These are phyloP conservation scores for Frankliniella intonsa DNA, from an alignment of 2,888 invertebrate genomes.

Conservation along the genomic window DNA sequence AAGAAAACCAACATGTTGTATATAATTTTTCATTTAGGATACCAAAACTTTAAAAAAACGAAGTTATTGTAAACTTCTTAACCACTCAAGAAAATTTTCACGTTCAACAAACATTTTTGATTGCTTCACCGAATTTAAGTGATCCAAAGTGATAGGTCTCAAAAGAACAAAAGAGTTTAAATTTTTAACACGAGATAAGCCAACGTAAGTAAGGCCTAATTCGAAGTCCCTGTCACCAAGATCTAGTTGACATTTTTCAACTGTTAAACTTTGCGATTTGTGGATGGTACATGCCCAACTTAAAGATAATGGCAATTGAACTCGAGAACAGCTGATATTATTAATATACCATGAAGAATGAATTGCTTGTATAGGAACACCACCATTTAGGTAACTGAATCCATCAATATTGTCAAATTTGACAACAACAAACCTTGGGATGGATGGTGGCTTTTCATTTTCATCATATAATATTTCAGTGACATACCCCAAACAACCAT, in stretches of 20 bases:
- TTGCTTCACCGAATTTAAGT: not conserved
- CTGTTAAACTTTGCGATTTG: too few relatives aligned
- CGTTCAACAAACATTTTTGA: not conserved
- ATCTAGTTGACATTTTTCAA: not conserved
- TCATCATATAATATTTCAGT: not conserved
- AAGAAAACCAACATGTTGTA: too few relatives aligned
- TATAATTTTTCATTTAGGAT: too few relatives aligned
- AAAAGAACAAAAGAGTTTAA: constrained; percentile 30
- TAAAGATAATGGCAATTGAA: too few relatives aligned
- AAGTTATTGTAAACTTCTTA: not conserved
- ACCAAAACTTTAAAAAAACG: not conserved
- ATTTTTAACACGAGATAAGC: constrained; percentile 32
- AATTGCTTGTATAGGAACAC: not conserved
- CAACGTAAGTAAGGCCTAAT: constrained; percentile 32
- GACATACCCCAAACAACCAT: not conserved
- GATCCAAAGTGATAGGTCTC: constrained; percentile 31
- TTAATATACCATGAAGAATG: not conserved
- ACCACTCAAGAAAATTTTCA: not conserved
- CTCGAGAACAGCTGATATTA: too few relatives aligned
- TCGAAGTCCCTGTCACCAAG: constrained; percentile 32
- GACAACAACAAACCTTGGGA: not conserved
- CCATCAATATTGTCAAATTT: not conserved
- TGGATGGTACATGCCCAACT: too few relatives aligned
- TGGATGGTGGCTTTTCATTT: not conserved
- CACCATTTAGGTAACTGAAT: not conserved